These are phyloP conservation scores for Lucinisca nassula DNA, from an alignment of 2,888 invertebrate genomes.

Conservation along the genomic window DNA sequence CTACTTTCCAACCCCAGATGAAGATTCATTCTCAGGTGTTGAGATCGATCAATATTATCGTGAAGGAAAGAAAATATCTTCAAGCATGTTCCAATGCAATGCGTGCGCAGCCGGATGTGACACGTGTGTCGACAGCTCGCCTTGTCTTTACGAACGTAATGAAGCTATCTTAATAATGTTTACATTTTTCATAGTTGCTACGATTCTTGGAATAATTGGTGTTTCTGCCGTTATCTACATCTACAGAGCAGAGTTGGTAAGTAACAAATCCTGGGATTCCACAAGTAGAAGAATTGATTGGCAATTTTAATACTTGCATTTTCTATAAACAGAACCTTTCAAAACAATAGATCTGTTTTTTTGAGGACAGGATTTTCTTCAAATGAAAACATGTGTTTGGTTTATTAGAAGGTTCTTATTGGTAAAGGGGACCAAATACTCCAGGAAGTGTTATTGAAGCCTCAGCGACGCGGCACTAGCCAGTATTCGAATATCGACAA, in stretches of 20 bases:
- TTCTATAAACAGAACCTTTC: no score
- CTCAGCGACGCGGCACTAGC: no score
- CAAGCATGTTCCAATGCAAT: slow-evolving; percentile 71
- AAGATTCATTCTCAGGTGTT: slow-evolving; percentile 74
- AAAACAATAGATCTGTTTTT: no score
- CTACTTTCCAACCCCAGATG: slow-evolving; percentile 81
- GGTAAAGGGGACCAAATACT: no score
- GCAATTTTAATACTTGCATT: no score
- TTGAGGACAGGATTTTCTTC: no score
- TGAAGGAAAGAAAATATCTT: slow-evolving; percentile 31
- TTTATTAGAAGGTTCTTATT: no score
- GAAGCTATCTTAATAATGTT: slow-evolving; percentile 58
- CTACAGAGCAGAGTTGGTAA: slow-evolving; percentile 50
- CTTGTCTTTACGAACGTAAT: slow-evolving; percentile 77
- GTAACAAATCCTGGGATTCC: no score
- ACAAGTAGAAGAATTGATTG: no score
- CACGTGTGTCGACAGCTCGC: slow-evolving; percentile 79
- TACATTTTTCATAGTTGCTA: slow-evolving; percentile 61
- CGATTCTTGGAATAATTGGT: slow-evolving; percentile 45
- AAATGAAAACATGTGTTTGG: no score
- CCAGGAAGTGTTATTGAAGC: no score
- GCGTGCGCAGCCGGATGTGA: slow-evolving; percentile 81
- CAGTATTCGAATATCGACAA: no score
- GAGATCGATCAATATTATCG: slow-evolving; percentile 70
- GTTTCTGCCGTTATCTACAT: slow-evolving; percentile 46